A percentile compares a stretch with the other conserved stretches of the same genome.
Conservation (phyloP, 2,888 invertebrate species). For the Steromphala cineraria region DNA sequence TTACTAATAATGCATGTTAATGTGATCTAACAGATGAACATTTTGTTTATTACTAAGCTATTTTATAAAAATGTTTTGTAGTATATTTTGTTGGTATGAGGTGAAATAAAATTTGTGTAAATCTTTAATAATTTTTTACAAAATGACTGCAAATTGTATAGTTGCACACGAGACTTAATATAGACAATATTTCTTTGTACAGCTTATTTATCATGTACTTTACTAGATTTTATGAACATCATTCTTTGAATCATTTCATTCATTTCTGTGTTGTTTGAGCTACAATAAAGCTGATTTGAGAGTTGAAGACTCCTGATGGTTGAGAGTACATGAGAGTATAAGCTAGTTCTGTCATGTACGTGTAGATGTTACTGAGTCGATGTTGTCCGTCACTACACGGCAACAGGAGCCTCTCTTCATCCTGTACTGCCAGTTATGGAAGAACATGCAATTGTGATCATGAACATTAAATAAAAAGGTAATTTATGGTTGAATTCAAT, state of each 20-base stretch:
- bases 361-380: not conserved
- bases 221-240: no score
- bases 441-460: constrained; percentile 1
- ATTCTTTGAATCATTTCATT: not conserved
- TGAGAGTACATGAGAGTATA: not conserved
- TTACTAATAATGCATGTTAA: no score
- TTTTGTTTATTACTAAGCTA: no score
- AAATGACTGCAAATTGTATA: not conserved
- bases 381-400: not conserved
- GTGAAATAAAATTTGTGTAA: no score
- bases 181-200: no score
- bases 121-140: not conserved
- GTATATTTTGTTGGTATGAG: no score
- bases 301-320: not conserved
- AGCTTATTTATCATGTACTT: no score
- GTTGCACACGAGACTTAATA: not conserved
- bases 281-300: not conserved
- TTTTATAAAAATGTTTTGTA: no score
- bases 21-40: no score
- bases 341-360: not conserved
- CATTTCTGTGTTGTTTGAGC: not conserved
- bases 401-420: not conserved
- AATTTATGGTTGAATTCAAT: not conserved
- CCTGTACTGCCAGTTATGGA: not conserved
- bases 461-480: not conserved